Base-by-base conservation (phyloP, 2,113 vertebrate species). In the Brachypteracias leptosomus region DNA sequence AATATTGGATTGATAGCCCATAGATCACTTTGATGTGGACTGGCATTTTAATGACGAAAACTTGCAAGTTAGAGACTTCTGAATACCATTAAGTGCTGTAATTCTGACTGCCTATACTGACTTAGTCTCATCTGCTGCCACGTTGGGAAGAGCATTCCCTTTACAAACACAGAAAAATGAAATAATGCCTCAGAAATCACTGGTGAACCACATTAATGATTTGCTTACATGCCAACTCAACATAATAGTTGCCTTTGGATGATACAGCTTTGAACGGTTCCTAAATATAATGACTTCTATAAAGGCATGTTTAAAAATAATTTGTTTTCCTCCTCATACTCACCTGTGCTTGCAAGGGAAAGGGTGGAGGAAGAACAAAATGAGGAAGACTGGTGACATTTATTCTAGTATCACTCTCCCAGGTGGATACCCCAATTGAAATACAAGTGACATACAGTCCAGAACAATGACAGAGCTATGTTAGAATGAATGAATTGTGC, bases 181-280 rank as follows among this genome's bases (percentile, higher is more conserved):
- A 96, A 96, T 90, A 94, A 92, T 36, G 47, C 68, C 90, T 90
- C 82, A 97, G 79, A 96, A 97, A 93, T 96, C 90, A 93, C 79
- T 88, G 75, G 67, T 86, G 82, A 96, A 93, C 92, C 95, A 92
- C 92, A 90, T 93, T 93, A 95, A 96, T 93, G 33, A 97, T 94
- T 81, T 94, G 79, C 65, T 93, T 88, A 78, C 49, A 36, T 57
- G 92, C 90, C 88, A 95, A 78, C 63, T 90, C 88, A 92, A 91
- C 75, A 31, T 90, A 96, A 92, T 88, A 93, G 92, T 31, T 95
- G 85, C 76, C 26, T 95, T 96, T 92, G 76, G 95, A 93, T 75
- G 86, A 92, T 81, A 87, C 17, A 46, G 44, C 93, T 96, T 92
- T 96, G 90, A 96, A 94, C 65, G 46, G 72, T 68, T 90, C 68